Conservation (phyloP, 2,888 invertebrate genomes). For the Sarcophaga carnaria region DNA sequence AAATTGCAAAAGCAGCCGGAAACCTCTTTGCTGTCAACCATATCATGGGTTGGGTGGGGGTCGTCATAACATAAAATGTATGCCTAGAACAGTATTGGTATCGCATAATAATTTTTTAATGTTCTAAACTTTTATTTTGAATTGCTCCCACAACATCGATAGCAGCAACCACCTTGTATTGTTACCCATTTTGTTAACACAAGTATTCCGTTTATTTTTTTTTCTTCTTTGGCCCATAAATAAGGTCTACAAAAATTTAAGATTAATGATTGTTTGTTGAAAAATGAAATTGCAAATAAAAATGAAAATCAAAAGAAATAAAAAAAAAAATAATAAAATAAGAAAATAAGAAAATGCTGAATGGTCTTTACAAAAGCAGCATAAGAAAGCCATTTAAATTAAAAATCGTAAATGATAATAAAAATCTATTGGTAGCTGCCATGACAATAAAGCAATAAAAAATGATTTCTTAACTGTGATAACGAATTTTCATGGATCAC, state of each 20-base stretch:
- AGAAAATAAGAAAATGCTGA: constrained; percentile 10
- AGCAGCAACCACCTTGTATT: constrained; percentile 13
- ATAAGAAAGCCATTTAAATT: constrained; percentile 62
- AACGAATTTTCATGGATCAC: constrained; percentile 1
- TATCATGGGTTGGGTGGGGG: neutral
- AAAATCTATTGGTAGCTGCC: constrained; percentile 66
- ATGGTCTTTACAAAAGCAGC: neutral
- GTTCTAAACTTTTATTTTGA: constrained; percentile 58
- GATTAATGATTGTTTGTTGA: constrained; percentile 64
- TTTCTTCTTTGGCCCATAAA: constrained; percentile 38
- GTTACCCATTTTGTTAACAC: neutral
- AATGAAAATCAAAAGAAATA: constrained; percentile 12
- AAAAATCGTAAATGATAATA: constrained; percentile 69
- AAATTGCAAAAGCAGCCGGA: constrained; percentile 45
- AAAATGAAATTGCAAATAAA: constrained; percentile 60
- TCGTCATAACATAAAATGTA: neutral
- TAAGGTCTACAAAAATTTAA: constrained; percentile 56
- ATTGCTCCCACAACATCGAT: constrained; percentile 44
- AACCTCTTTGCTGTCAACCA: constrained; percentile 2
- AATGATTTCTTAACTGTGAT: constrained; percentile 51
- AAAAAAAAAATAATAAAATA: constrained; percentile 23
- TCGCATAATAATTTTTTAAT: constrained; percentile 67
- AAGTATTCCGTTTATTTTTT: neutral
- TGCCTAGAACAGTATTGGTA: constrained; percentile 22
- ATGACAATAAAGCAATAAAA: constrained; percentile 65